phyloP scores from a whole-genome alignment of 2,888 invertebrate species.

The Pristionchus arcanus region DNA sequence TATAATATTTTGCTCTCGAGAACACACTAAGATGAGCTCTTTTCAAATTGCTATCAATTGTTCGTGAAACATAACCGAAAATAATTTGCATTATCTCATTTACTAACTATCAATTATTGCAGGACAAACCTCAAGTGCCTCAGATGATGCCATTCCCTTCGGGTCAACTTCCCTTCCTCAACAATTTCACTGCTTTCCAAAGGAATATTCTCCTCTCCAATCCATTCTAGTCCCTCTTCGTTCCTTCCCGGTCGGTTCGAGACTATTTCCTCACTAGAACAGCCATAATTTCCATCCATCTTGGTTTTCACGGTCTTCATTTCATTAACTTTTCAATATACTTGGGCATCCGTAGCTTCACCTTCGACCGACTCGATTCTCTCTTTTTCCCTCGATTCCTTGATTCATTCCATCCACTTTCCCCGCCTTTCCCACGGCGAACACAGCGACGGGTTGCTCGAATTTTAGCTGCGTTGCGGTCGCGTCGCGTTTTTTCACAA shows the following conservation, averaged over 20 bases:
- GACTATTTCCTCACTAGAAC: background rate
- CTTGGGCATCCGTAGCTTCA: background rate
- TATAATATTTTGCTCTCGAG: background rate
- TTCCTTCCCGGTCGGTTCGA: slow-evolving; percentile 23
- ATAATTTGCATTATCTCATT: background rate
- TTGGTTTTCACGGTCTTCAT: background rate
- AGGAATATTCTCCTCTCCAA: slow-evolving; percentile 64
- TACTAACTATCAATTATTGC: slow-evolving; percentile 48
- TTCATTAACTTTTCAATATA: background rate
- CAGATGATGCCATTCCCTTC: slow-evolving; percentile 71
- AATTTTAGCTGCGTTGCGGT: too few relatives aligned
- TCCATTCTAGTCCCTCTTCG: slow-evolving; percentile 62
- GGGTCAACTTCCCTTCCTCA: slow-evolving; percentile 65
- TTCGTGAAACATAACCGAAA: background rate
- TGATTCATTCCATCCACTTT: slow-evolving; percentile 55
- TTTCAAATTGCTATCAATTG: background rate
- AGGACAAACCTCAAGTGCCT: slow-evolving; percentile 71
- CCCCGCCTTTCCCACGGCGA: slow-evolving; percentile 51
- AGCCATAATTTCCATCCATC: slow-evolving; percentile 18
- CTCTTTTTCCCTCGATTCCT: background rate
- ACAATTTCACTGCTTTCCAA: slow-evolving; percentile 61
- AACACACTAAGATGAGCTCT: too few relatives aligned
- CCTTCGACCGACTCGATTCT: background rate
- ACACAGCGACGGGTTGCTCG: too few relatives aligned
- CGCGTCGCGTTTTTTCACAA: too few relatives aligned